Percentiles rank a stretch among this genome's conserved stretches.
phyloP scores from a whole-genome alignment of 2,797 vertebrate species.

The Lagodon rhomboides region DNA sequence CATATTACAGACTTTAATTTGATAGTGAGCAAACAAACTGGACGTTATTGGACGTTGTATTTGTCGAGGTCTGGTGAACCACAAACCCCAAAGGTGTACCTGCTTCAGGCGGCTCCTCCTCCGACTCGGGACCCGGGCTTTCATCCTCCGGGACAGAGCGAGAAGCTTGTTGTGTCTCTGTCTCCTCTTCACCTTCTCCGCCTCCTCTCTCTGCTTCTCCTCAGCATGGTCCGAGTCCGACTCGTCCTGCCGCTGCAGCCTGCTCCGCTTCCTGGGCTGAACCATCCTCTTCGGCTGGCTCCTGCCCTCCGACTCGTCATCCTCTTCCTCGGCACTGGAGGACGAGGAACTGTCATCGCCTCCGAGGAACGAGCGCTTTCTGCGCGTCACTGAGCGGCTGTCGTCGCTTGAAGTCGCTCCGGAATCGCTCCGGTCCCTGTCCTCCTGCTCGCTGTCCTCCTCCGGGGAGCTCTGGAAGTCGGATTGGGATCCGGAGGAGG shows the following conservation, averaged over 20 bases:
- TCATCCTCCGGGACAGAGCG: conserved; percentile 81
- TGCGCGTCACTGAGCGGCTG: conserved; percentile 77
- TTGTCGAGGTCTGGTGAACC: too few species aligned
- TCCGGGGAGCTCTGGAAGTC: conserved; percentile 75
- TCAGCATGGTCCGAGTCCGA: conserved; percentile 77
- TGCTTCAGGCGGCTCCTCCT: conserved; percentile 71
- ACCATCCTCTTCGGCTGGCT: conserved; percentile 60
- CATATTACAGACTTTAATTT: not conserved
- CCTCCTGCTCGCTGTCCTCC: conserved; percentile 68
- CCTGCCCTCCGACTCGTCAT: conserved; percentile 28
- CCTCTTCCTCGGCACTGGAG: conserved; percentile 55
- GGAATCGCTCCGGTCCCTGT: conserved; percentile 62
- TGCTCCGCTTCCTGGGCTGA: conserved; percentile 71
- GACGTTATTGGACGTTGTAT: too few species aligned
- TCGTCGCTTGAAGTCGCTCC: conserved; percentile 75
- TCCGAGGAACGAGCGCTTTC: conserved; percentile 79
- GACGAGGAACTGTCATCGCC: conserved; percentile 76
- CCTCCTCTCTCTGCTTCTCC: conserved; percentile 70
- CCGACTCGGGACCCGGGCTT: conserved; percentile 74
- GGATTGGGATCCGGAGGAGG: conserved; percentile 70
- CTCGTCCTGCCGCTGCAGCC: conserved; percentile 76
- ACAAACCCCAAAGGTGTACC: conserved; percentile 42
- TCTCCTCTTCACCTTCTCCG: conserved; percentile 76
- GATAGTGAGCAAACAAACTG: too few species aligned
- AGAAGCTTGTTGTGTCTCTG: conserved; percentile 82